Conservation (phyloP, 2,888 invertebrate genomes). For the Scaptomyza flava region DNA sequence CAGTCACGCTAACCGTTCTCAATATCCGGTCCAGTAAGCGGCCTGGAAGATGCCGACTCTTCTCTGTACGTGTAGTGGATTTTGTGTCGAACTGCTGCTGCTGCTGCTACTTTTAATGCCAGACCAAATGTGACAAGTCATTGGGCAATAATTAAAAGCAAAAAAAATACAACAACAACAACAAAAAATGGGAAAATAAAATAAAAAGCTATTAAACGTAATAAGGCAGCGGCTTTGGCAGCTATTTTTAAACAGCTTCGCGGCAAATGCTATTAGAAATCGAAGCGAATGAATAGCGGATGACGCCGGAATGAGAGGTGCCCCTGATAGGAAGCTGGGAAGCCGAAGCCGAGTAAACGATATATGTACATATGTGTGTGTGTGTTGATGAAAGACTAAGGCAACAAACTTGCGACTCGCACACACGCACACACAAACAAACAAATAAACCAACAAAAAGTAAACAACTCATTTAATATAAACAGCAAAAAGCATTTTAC, state of each 20-base stretch:
- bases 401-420: constrained; percentile 75
- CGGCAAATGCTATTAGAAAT: constrained; percentile 53
- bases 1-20: constrained; percentile 7
- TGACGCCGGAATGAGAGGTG: constrained; percentile 19
- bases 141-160: constrained; percentile 79
- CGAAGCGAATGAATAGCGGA: constrained; percentile 40
- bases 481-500: constrained; percentile 61
- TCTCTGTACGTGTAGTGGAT: neutral
- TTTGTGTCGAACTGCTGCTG: constrained; percentile 10
- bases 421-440: neutral
- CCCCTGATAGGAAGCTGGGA: constrained; percentile 13
- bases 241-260: constrained; percentile 55
- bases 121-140: constrained; percentile 76
- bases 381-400: constrained; percentile 57
- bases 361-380: too few species aligned
- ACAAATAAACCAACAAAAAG: constrained; percentile 37
- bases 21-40: constrained; percentile 64
- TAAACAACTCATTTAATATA: constrained; percentile 64
- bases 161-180: constrained; percentile 47
- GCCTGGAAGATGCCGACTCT: constrained; percentile 32
- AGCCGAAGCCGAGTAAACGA: constrained; percentile 5
- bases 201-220: constrained; percentile 78
- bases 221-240: constrained; percentile 66
- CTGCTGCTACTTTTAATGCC: constrained; percentile 51
- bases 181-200: constrained; percentile 24